Evolutionary conservation across 2,113 vertebrate species (phyloP).

Genomic region (Phyllostomus hastatus): DNA sequence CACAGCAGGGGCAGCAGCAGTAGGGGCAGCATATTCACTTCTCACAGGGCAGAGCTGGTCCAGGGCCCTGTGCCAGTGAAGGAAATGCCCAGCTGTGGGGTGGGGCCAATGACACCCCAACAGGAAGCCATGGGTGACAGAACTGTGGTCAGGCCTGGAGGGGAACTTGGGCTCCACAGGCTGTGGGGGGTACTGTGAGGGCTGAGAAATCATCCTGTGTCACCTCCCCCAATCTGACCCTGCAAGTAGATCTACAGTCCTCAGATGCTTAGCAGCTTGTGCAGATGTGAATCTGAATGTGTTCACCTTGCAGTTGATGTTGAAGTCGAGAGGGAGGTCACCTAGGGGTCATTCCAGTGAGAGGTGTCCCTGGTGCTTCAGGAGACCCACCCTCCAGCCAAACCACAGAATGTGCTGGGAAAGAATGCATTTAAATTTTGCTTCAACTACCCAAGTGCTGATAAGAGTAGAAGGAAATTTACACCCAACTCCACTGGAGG

Average conservation of each 20-base stretch:
- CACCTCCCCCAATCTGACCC: rapidly evolving
- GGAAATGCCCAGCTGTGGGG: rapidly evolving
- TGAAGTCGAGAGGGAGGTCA: rapidly evolving
- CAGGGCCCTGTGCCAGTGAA: neutral
- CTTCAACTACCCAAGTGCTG: too few species aligned
- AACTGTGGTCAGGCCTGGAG: too few species aligned
- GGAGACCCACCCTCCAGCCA: rapidly evolving
- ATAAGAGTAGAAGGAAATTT: neutral
- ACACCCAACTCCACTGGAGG: neutral
- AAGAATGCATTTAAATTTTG: neutral
- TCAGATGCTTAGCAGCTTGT: neutral
- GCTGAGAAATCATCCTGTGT: neutral
- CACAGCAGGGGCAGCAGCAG: conserved; percentile 12
- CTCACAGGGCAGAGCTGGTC: neutral
- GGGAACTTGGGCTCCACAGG: too few species aligned
- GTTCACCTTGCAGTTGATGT: neutral
- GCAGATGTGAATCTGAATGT: too few species aligned
- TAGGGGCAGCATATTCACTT: neutral
- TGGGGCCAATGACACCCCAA: neutral
- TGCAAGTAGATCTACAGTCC: rapidly evolving
- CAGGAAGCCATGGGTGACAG: too few species aligned
- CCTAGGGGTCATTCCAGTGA: rapidly evolving
- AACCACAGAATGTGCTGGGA: neutral
- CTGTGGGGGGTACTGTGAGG: neutral
- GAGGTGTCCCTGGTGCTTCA: rapidly evolving